A percentile compares a stretch with the other conserved stretches of the same genome.
These are phyloP conservation scores for Abscondita cerata DNA, from an alignment of 2,888 invertebrate species.

Conservation along the genomic window DNA sequence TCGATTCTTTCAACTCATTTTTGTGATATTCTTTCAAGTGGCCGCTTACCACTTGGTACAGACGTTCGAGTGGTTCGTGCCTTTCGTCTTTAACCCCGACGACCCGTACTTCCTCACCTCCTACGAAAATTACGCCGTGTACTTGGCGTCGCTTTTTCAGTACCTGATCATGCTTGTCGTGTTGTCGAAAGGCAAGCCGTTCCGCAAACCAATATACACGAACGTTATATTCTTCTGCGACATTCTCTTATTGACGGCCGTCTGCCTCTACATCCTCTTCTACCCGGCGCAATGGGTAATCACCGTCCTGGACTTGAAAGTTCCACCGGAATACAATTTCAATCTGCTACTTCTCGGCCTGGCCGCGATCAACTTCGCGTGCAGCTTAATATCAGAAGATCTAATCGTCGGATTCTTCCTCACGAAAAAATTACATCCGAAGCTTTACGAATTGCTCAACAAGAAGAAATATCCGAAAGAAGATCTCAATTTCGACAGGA, in stretches of 20 bases:
- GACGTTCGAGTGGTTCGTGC: constrained; percentile 63
- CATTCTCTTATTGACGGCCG: constrained; percentile 58
- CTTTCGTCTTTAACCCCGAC: constrained; percentile 56
- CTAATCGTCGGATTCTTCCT: constrained; percentile 65
- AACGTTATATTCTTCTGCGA: constrained; percentile 63
- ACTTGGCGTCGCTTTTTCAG: constrained; percentile 68
- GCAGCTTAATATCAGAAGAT: constrained; percentile 65
- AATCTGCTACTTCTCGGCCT: constrained; percentile 60
- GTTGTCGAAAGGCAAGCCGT: constrained; percentile 72
- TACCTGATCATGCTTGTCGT: constrained; percentile 69
- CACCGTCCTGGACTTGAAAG: constrained; percentile 67
- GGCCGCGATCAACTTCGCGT: constrained; percentile 62
- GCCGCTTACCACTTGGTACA: constrained; percentile 61
- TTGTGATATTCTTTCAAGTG: constrained; percentile 61
- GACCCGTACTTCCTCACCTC: constrained; percentile 55
- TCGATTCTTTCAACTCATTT: constrained; percentile 63
- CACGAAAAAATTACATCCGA: constrained; percentile 58
- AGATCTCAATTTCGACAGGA: too few relatives aligned
- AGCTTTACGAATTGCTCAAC: constrained; percentile 9
- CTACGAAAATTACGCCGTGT: constrained; percentile 70
- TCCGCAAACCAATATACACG: constrained; percentile 67
- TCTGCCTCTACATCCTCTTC: constrained; percentile 63
- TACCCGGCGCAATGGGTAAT: constrained; percentile 60
- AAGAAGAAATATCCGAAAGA: not conserved
- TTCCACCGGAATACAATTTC: constrained; percentile 65